A percentile compares a stretch with the other conserved stretches of the same genome.
Conservation (phyloP, 2,113 vertebrate species). For the Haplochromis vanheusdeni region DNA sequence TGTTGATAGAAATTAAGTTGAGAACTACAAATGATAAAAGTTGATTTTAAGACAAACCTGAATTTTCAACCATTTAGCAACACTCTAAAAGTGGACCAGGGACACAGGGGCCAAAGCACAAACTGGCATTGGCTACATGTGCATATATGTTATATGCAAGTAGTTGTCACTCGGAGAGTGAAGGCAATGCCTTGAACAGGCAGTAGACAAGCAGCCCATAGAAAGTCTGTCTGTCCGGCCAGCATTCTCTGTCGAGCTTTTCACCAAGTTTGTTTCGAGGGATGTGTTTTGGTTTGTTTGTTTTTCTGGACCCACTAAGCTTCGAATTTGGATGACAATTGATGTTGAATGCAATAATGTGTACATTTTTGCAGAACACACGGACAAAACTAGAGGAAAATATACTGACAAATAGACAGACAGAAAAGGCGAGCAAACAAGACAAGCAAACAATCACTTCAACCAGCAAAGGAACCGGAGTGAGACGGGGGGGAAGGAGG, state of each 20-base stretch:
- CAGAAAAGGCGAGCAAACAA: slow-evolving; percentile 61
- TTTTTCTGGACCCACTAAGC: not conserved
- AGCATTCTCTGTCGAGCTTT: slow-evolving; percentile 44
- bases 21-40: not conserved
- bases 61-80: slow-evolving; percentile 62
- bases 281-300: not conserved
- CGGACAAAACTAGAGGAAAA: slow-evolving; percentile 51
- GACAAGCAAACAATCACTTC: slow-evolving; percentile 59
- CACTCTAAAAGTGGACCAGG: slow-evolving; percentile 68
- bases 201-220: slow-evolving; percentile 52
- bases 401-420: slow-evolving; percentile 69
- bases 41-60: not conserved
- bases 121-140: slow-evolving; percentile 69
- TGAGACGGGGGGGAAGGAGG: slow-evolving; percentile 40
- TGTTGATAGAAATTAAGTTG: slow-evolving; percentile 12
- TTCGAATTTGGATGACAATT: slow-evolving; percentile 48
- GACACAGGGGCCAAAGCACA: slow-evolving; percentile 64
- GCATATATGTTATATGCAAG: slow-evolving; percentile 70
- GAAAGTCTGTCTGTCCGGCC: slow-evolving; percentile 67
- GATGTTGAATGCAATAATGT: slow-evolving; percentile 59
- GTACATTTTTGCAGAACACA: slow-evolving; percentile 55
- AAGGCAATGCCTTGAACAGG: slow-evolving; percentile 64
- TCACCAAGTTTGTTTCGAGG: not conserved
- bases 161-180: slow-evolving; percentile 67
- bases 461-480: slow-evolving; percentile 46